These are phyloP conservation scores for Daktulosphaira vitifoliae DNA, from an alignment of 1,140 invertebrate genomes.

Conservation along the genomic window DNA sequence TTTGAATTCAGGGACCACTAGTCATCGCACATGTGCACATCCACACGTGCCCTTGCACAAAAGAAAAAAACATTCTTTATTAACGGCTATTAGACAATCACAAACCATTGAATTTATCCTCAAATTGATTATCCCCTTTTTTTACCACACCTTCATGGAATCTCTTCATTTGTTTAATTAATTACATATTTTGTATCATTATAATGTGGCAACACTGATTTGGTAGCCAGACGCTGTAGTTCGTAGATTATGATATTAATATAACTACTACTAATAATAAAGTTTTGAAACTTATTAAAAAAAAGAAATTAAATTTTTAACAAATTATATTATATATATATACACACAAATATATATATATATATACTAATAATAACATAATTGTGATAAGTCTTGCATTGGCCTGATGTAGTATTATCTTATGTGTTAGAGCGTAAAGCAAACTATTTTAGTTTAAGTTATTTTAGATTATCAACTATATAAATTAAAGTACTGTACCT, in stretches of 20 bases:
- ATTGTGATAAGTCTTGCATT: conserved; percentile 32
- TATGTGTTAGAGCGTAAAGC: conserved; percentile 22
- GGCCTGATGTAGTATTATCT: conserved; percentile 29
- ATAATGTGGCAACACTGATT: conserved; percentile 24
- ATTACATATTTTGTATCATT: conserved; percentile 4
- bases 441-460: conserved; percentile 26
- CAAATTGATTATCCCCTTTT: not conserved
- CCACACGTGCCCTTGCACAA: not conserved
- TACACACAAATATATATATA: not conserved
- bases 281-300: no score
- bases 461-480: not conserved
- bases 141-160: not conserved
- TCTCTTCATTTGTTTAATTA: not conserved
- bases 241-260: conserved; percentile 9
- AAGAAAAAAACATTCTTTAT: not conserved
- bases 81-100: conserved; percentile 21
- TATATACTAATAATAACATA: not conserved
- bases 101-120: not conserved
- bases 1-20: conserved; percentile 17
- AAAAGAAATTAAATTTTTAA: no score
- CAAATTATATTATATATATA: no score
- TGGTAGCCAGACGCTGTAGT: conserved; percentile 25
- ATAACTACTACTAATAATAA: no score
- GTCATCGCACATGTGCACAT: conserved; percentile 1
- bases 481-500: conserved; percentile 24